Conservation (phyloP, 2,888 invertebrate genomes). For the Tetranychus truncatus region DNA sequence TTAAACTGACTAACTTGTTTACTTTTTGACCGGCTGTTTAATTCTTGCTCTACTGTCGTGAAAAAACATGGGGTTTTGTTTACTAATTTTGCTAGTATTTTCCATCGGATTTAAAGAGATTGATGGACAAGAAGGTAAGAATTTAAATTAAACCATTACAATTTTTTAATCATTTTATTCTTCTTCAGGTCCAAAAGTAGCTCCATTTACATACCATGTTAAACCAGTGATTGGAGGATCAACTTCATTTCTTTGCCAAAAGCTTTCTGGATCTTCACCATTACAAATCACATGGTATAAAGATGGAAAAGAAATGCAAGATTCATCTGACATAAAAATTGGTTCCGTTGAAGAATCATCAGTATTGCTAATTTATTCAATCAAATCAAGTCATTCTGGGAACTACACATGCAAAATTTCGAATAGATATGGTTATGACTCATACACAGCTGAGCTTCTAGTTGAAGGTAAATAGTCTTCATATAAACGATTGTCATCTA, state of each 20-base stretch:
- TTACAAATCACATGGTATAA: not conserved
- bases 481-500: not conserved
- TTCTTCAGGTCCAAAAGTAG: not conserved
- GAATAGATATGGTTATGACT: not conserved
- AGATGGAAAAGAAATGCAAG: constrained; percentile 13
- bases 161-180: not conserved
- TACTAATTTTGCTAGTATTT: too few relatives aligned
- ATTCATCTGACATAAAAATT: constrained; percentile 11
- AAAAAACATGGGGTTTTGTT: too few relatives aligned
- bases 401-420: constrained; percentile 27
- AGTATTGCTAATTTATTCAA: constrained; percentile 23
- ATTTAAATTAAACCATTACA: too few relatives aligned
- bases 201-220: not conserved
- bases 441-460: not conserved
- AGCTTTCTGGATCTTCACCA: not conserved
- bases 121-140: too few relatives aligned
- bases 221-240: not conserved
- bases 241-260: not conserved
- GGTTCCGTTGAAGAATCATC: constrained; percentile 25
- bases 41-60: too few relatives aligned
- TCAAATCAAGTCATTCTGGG: constrained; percentile 26
- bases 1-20: too few relatives aligned
- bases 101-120: too few relatives aligned
- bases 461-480: not conserved
- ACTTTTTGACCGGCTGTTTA: too few relatives aligned